These are phyloP conservation scores for Myotis lucifugus DNA, from an alignment of 2,113 vertebrate species.

Conservation along the genomic window DNA sequence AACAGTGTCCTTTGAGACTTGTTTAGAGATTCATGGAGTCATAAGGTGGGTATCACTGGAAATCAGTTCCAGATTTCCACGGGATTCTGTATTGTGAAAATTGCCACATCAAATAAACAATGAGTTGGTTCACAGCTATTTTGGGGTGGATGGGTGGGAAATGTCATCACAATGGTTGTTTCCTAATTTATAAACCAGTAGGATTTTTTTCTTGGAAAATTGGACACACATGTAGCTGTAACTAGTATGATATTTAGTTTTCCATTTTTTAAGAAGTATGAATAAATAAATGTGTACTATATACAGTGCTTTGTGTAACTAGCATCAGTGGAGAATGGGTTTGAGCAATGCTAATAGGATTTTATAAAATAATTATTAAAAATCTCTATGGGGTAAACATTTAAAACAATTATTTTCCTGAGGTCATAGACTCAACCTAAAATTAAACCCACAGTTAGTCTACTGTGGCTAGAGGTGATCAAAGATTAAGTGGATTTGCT, in stretches of 20 bases:
- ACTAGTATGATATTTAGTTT: slow-evolving; percentile 32
- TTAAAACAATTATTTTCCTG: slow-evolving; percentile 34
- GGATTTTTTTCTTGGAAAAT: slow-evolving; percentile 53
- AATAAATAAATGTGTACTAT: background rate
- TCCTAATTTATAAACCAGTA: slow-evolving; percentile 31
- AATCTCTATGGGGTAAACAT: background rate
- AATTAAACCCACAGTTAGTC: slow-evolving; percentile 37
- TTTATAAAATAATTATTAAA: slow-evolving; percentile 34
- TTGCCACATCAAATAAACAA: background rate
- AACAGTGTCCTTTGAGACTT: background rate
- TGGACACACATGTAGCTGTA: slow-evolving; percentile 36
- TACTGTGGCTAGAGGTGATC: background rate
- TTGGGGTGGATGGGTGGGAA: slow-evolving; percentile 18
- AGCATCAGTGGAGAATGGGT: background rate
- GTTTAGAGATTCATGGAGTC: slow-evolving; percentile 28
- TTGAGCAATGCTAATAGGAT: background rate
- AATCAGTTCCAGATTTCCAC: slow-evolving; percentile 52
- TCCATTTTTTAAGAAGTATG: background rate
- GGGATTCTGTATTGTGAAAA: slow-evolving; percentile 18
- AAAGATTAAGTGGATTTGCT: slow-evolving; percentile 53
- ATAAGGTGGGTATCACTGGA: background rate
- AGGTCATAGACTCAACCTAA: slow-evolving; percentile 12
- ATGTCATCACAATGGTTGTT: slow-evolving; percentile 48
- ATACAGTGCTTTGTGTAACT: background rate
- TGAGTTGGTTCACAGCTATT: slow-evolving; percentile 31